phyloP scores from a whole-genome alignment of 2,888 invertebrate genomes.

The Agrotis segetum region DNA sequence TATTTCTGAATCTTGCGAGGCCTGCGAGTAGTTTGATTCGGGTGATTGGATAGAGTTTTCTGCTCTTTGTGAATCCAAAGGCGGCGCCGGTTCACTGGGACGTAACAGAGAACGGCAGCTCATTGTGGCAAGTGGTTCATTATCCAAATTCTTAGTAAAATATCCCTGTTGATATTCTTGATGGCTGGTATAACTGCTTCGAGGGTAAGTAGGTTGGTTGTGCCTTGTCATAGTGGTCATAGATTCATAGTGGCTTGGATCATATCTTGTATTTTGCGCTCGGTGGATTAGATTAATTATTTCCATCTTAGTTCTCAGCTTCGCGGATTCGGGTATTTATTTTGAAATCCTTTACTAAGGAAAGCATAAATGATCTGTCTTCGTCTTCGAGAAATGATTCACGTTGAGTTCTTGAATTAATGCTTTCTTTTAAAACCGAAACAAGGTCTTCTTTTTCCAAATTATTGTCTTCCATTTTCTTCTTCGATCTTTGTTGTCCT shows the following conservation, averaged over 20 bases:
- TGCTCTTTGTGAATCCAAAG: too few relatives aligned
- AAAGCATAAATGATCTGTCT: conserved; percentile 48
- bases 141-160: conserved; percentile 46
- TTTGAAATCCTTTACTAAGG: conserved; percentile 40
- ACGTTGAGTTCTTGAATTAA: conserved; percentile 40
- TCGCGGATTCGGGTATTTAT: conserved; percentile 11
- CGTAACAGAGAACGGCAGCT: conserved; percentile 21
- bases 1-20: too few relatives aligned
- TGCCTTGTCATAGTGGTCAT: conserved; percentile 21
- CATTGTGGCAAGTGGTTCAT: conserved; percentile 42
- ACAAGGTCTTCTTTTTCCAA: conserved; percentile 43
- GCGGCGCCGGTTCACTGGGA: too few relatives aligned
- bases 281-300: conserved; percentile 21
- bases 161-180: conserved; percentile 47
- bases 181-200: conserved; percentile 49
- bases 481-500: conserved; percentile 35
- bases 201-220: conserved; percentile 47
- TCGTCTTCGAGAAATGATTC: conserved; percentile 46
- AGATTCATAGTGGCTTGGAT: conserved; percentile 17
- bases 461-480: conserved; percentile 30
- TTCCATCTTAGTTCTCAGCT: conserved; percentile 1
- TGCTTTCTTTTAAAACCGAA: conserved; percentile 45
- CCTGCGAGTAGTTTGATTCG: too few relatives aligned
- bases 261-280: conserved; percentile 6
- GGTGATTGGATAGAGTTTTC: too few relatives aligned